These are phyloP conservation scores for Rhopalosiphum maidis DNA, from an alignment of 1,140 invertebrate species.

Conservation along the genomic window DNA sequence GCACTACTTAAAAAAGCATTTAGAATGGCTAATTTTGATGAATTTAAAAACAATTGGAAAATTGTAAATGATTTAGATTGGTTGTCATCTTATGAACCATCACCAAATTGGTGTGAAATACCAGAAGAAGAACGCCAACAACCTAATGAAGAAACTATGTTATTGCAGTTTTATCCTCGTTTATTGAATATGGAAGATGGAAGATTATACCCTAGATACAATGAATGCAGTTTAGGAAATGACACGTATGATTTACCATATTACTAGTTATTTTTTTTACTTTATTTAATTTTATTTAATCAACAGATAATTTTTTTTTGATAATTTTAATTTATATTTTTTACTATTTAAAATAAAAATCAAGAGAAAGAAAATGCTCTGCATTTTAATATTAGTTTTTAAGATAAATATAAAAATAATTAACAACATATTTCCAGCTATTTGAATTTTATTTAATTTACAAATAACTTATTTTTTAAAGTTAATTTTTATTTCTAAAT, in stretches of 20 bases:
- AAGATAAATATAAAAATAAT: neutral
- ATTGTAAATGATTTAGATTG: constrained; percentile 53
- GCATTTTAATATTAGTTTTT: neutral
- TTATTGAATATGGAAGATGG: no score
- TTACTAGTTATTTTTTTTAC: neutral
- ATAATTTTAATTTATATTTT: neutral
- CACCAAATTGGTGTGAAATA: constrained; percentile 54
- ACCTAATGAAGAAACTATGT: neutral
- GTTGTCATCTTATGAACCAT: constrained; percentile 42
- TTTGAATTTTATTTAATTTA: neutral
- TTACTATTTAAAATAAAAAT: neutral
- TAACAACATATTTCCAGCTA: neutral
- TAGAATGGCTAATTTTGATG: constrained; percentile 19
- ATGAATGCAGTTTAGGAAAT: no score
- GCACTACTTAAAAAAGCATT: constrained; percentile 9
- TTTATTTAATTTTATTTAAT: constrained; percentile 6
- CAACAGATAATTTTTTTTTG: neutral
- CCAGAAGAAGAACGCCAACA: constrained; percentile 32
- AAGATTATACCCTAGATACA: no score
- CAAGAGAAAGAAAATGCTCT: neutral
- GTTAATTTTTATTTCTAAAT: neutral
- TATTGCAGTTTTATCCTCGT: no score
- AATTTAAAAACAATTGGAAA: constrained; percentile 51
- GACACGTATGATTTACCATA: no score
- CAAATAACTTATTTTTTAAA: neutral